These are phyloP conservation scores for Petrophora chlorosata DNA, from an alignment of 2,888 invertebrate genomes.

Conservation along the genomic window DNA sequence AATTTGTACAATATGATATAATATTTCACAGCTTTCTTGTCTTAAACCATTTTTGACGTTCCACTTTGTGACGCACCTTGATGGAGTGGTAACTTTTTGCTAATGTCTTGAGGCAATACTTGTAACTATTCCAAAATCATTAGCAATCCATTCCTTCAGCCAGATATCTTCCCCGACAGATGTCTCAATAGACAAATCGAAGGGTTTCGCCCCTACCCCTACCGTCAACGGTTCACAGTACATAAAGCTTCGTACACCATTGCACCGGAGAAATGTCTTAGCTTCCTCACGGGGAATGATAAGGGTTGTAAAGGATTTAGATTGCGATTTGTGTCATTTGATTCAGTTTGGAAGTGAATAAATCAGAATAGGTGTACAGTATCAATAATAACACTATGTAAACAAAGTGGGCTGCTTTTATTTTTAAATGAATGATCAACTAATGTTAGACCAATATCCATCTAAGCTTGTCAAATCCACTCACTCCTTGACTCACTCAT, in stretches of 20 bases:
- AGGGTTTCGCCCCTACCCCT: conserved; percentile 48
- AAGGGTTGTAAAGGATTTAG: conserved; percentile 26
- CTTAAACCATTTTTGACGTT: no score
- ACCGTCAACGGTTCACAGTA: conserved; percentile 72
- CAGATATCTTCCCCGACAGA: conserved; percentile 38
- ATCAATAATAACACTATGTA: no score
- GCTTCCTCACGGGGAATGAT: conserved; percentile 38
- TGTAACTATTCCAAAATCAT: conserved; percentile 14
- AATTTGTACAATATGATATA: no score
- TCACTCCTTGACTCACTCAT: no score
- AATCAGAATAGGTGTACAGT: conserved; percentile 2
- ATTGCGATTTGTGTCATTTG: conserved; percentile 22
- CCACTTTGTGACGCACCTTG: no score
- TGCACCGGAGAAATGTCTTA: conserved; percentile 58
- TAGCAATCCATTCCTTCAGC: conserved; percentile 35
- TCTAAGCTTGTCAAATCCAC: no score
- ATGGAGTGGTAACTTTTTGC: no score
- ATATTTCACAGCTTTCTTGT: no score
- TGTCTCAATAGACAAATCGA: conserved; percentile 47
- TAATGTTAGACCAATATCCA: no score
- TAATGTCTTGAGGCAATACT: no score
- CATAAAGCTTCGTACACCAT: conserved; percentile 75
- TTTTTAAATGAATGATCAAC: no score
- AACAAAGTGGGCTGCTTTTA: no score
- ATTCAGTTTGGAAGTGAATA: conserved; percentile 7